Percentiles rank a stretch among this genome's conserved stretches.
phyloP scores from a whole-genome alignment of 2,113 vertebrate genomes.

The Rhea pennata region DNA sequence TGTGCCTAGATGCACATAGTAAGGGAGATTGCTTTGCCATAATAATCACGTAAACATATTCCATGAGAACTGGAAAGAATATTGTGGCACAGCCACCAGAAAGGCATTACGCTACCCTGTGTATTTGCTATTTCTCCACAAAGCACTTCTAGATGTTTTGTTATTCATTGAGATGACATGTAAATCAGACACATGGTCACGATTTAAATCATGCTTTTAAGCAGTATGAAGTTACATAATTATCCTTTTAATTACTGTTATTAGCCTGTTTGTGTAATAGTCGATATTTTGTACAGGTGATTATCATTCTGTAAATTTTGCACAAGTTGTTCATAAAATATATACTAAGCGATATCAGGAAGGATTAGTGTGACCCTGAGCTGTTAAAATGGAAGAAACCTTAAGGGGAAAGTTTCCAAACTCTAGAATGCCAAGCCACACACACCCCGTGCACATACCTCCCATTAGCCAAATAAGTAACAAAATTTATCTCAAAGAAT shows the following conservation, averaged over 20 bases:
- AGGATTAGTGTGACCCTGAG: neutral
- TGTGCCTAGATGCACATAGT: neutral
- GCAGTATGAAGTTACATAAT: slow-evolving; percentile 40
- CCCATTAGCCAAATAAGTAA: neutral
- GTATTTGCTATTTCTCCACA: neutral
- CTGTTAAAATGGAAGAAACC: neutral
- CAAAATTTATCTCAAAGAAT: neutral
- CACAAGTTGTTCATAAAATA: neutral
- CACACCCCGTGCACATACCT: neutral
- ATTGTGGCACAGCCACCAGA: neutral
- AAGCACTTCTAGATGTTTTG: neutral
- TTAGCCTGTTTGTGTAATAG: slow-evolving; percentile 46
- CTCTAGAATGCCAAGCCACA: neutral
- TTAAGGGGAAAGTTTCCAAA: neutral
- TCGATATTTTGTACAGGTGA: slow-evolving; percentile 31
- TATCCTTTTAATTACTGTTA: slow-evolving; percentile 41
- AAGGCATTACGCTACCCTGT: slow-evolving; percentile 1
- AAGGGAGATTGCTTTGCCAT: neutral
- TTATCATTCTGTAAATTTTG: slow-evolving; percentile 45
- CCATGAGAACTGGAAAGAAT: neutral
- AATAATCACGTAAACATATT: neutral
- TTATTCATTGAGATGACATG: slow-evolving; percentile 1
- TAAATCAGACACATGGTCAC: slow-evolving; percentile 25
- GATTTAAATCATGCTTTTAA: slow-evolving; percentile 61
- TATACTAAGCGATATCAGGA: neutral